Base-by-base conservation (phyloP, 2,113 vertebrate genomes). In the Tupaia tana region DNA sequence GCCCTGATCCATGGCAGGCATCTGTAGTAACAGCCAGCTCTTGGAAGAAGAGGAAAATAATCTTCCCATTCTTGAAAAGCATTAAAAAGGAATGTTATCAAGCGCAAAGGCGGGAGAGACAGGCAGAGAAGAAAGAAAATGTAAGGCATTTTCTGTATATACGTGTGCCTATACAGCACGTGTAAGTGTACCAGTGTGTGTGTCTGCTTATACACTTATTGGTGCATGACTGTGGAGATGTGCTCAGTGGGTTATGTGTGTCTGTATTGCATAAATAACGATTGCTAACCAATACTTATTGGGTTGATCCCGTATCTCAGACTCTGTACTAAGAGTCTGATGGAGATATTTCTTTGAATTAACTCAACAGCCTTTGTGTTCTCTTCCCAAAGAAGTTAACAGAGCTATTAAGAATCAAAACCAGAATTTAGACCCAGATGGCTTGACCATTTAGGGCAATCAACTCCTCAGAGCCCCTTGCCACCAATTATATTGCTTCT, bases 31-130 rank as follows among this genome's bases (percentile, higher is more conserved):
- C 58, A 95, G 82, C 54, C 34, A 93, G 70, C 29, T 77, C 66
- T 95, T 89, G 54, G 22, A 83, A 94, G 79, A 83, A 96, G 85
- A 71, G 63, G 43, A 94, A 96, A 94, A 89, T 91, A 86, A 93
- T 93, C 85, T 80, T 90, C 86, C 61, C 73, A 83, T 95, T 94
- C 90, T 95, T 94, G 69, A 84, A 96, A 96, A 94, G 63, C 91
- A 71, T 86, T 86, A 63, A 80, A 88, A 84, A 58, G 7, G 25
- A 95, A 34, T 75, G 25, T 90, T 92, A 85, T 75, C 64, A 88
- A 82, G 70, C 66, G 6, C 69, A 89, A 78, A 92, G 14, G 52
- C 73, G 93, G 73, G 22, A 8, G 18, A 59, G 75, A 25, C 5
- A 71, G 25, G 14, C 61, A 69, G 25, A 10, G 6, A 79, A 16